Evolutionary conservation across 2,113 vertebrate genomes (phyloP).

Genomic region (Caranx melampygus): DNA sequence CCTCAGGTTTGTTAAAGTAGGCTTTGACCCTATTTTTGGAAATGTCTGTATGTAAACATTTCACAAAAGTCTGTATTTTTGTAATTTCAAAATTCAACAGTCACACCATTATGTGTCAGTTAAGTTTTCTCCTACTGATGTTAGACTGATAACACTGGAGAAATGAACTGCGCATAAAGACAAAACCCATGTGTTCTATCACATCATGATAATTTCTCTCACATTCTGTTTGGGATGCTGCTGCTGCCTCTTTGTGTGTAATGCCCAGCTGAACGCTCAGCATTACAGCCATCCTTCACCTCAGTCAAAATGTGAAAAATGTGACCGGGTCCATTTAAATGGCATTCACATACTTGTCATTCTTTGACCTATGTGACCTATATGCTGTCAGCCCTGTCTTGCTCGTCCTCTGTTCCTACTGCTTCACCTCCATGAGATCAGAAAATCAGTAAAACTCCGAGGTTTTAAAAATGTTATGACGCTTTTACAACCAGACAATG

Average conservation of each 20-base stretch:
- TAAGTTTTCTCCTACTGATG: too few species aligned
- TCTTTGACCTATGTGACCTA: constrained; percentile 34
- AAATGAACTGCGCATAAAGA: too few species aligned
- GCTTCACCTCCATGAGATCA: constrained; percentile 1
- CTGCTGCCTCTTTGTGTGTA: constrained; percentile 45
- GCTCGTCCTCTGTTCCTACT: constrained; percentile 14
- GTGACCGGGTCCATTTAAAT: constrained; percentile 43
- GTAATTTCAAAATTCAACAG: too few species aligned
- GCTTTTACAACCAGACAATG: not conserved
- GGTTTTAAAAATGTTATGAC: too few species aligned
- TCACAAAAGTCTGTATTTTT: too few species aligned
- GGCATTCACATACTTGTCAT: constrained; percentile 48
- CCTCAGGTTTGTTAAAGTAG: too few species aligned
- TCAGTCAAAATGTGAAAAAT: constrained; percentile 56
- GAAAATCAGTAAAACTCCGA: not conserved
- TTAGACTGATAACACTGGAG: too few species aligned
- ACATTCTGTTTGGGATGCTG: constrained; percentile 18
- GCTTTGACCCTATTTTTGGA: too few species aligned
- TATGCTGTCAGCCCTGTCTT: not conserved
- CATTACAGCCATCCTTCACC: constrained; percentile 59
- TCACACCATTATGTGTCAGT: too few species aligned
- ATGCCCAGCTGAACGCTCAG: constrained; percentile 52
- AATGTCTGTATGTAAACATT: too few species aligned
- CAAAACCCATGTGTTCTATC: too few species aligned
- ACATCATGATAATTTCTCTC: too few species aligned